These are phyloP conservation scores for Pipistrellus pygmaeus DNA, from an alignment of 2,797 vertebrate genomes.

Conservation along the genomic window DNA sequence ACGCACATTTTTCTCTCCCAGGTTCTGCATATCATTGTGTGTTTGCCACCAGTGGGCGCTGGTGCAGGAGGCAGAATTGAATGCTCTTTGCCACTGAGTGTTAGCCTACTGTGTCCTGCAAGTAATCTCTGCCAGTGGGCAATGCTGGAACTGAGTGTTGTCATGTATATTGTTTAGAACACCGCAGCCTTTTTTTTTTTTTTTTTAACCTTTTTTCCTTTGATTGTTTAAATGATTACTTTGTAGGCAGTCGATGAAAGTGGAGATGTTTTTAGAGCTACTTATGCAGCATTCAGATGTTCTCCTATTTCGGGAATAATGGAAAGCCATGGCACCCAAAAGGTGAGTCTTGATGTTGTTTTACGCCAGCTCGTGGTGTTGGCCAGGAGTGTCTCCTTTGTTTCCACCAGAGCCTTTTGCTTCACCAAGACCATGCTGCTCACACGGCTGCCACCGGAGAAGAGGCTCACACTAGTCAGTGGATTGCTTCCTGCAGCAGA, in stretches of 20 bases:
- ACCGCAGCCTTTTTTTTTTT: neutral
- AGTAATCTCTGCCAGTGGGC: neutral
- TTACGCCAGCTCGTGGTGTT: neutral
- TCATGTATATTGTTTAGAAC: neutral
- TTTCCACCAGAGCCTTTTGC: neutral
- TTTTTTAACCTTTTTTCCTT: neutral
- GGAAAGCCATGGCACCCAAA: conserved; percentile 89
- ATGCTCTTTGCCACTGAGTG: neutral
- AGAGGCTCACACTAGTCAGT: neutral
- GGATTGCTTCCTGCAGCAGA: neutral
- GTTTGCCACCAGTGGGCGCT: neutral
- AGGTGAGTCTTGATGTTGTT: conserved; percentile 87
- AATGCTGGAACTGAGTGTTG: neutral
- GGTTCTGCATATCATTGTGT: neutral
- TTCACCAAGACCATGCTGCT: neutral
- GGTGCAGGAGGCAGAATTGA: neutral
- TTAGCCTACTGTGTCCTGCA: neutral
- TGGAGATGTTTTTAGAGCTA: conserved; percentile 93
- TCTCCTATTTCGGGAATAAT: conserved; percentile 92
- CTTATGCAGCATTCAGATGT: conserved; percentile 95
- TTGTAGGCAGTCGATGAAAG: conserved; percentile 93
- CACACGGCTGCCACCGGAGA: neutral
- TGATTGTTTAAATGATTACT: conserved; percentile 58
- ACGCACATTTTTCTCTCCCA: neutral
- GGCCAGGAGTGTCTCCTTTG: neutral